phyloP scores from a whole-genome alignment of 2,113 vertebrate species.

The Panthera uncia region DNA sequence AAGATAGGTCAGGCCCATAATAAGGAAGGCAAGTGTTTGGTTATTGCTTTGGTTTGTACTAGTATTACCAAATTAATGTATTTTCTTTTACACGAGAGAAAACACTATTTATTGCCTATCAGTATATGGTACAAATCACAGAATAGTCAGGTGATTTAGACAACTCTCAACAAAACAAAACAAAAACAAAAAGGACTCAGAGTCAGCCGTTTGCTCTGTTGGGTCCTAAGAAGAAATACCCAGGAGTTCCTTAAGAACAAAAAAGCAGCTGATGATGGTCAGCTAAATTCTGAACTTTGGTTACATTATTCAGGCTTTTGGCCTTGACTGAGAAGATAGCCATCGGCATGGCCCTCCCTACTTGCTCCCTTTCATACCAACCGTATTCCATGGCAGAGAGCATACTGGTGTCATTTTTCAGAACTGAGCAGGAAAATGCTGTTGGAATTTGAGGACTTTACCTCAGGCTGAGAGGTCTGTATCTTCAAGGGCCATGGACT shows the following conservation, averaged over 20 bases:
- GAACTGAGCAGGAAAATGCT: not conserved
- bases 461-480: not conserved
- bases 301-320: not conserved
- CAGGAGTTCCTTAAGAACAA: not conserved
- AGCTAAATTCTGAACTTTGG: not conserved
- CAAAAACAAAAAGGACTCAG: not conserved
- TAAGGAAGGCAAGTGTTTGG: not conserved
- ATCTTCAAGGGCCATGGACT: not conserved
- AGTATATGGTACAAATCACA: not conserved
- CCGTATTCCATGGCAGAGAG: not conserved
- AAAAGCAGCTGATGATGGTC: not conserved
- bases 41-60: not conserved
- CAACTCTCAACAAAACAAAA: not conserved
- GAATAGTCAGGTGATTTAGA: not conserved
- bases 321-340: not conserved
- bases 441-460: not conserved
- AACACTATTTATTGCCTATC: not conserved
- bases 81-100: constrained; percentile 20
- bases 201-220: not conserved
- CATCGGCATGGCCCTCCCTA: not conserved
- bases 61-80: not conserved
- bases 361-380: not conserved
- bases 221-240: not conserved
- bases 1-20: not conserved
- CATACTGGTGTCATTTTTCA: not conserved